Conservation (phyloP, 2,113 vertebrate genomes). For the Sinosuthora webbiana region DNA sequence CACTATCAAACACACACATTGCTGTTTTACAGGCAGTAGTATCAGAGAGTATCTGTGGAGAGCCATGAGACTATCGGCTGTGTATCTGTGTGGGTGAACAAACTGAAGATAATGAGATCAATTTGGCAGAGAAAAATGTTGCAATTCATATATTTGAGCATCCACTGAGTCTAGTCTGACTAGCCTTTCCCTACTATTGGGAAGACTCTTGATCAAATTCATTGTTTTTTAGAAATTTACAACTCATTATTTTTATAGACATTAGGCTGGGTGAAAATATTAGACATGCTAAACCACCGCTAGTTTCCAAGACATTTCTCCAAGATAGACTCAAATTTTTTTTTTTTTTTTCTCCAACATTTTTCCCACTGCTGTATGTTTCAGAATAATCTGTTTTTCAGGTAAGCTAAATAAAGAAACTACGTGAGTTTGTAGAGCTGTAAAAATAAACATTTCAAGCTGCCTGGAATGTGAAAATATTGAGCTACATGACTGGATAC, state of each 20-base stretch:
- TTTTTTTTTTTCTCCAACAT: neutral
- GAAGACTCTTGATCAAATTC: neutral
- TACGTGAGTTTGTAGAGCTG: neutral
- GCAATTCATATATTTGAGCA: neutral
- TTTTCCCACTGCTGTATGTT: neutral
- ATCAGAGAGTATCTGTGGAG: neutral
- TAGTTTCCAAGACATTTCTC: neutral
- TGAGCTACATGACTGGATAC: neutral
- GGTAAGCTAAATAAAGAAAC: neutral
- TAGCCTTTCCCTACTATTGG: neutral
- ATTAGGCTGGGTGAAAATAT: neutral
- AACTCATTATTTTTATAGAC: neutral
- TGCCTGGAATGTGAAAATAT: neutral
- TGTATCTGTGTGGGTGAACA: neutral
- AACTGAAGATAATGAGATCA: neutral
- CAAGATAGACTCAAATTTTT: neutral
- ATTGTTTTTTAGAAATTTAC: neutral
- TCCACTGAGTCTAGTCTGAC: neutral
- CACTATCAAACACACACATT: neutral
- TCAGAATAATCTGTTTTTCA: neutral
- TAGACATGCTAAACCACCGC: neutral
- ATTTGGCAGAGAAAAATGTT: neutral
- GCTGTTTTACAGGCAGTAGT: neutral
- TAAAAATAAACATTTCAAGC: neutral
- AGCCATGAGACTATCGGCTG: neutral